A percentile compares a stretch with the other conserved stretches of the same genome.
phyloP scores from a whole-genome alignment of 2,888 invertebrate genomes.

The Lithodes maja region DNA sequence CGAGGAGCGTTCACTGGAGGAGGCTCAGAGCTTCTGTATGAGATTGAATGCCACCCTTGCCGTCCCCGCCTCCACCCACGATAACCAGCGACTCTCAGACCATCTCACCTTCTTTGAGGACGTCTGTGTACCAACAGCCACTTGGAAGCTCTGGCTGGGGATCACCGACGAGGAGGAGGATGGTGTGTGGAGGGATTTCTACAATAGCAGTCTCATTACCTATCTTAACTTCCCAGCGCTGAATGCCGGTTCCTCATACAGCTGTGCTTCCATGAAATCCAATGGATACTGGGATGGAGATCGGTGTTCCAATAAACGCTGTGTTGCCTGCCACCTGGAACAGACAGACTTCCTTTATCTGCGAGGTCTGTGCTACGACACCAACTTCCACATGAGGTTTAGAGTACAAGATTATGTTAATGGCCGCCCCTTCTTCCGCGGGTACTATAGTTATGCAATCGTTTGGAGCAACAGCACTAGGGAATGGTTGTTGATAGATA shows the following conservation, averaged over 20 bases:
- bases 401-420: constrained; percentile 26
- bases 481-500: constrained; percentile 30
- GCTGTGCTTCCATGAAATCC: constrained; percentile 24
- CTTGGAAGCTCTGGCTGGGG: constrained; percentile 52
- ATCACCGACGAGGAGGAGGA: constrained; percentile 41
- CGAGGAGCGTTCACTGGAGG: constrained; percentile 19
- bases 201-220: constrained; percentile 2
- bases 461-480: not conserved
- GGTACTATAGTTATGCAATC: constrained; percentile 36
- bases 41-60: constrained; percentile 35
- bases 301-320: constrained; percentile 19
- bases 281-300: constrained; percentile 39
- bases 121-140: constrained; percentile 33
- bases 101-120: constrained; percentile 22
- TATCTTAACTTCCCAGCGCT: constrained; percentile 30
- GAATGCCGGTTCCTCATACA: constrained; percentile 15
- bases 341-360: constrained; percentile 12
- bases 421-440: constrained; percentile 43
- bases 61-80: constrained; percentile 25
- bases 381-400: constrained; percentile 14
- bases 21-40: constrained; percentile 14
- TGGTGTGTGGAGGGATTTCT: constrained; percentile 31
- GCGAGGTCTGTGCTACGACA: constrained; percentile 41
- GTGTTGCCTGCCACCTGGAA: constrained; percentile 25
- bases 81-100: constrained; percentile 23